Evolutionary conservation across 2,888 invertebrate species (phyloP).

Genomic region (Parthenolecanium corni): DNA sequence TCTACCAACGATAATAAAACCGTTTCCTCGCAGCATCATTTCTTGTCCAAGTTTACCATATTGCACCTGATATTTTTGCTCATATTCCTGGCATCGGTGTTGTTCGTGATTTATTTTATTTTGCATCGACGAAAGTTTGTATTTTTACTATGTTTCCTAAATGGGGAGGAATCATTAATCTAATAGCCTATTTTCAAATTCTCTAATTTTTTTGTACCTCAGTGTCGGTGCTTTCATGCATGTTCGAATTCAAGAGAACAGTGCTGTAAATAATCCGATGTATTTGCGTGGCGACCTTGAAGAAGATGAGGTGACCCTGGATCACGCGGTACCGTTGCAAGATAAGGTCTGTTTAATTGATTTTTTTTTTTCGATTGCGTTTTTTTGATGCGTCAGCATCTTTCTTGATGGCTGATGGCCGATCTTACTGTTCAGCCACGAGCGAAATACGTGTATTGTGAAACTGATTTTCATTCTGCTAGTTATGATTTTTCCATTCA

Average conservation of each 20-base stretch:
- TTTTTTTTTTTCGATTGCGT: not conserved
- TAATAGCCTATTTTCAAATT: too few species aligned
- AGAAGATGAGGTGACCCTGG: constrained; percentile 48
- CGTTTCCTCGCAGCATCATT: not conserved
- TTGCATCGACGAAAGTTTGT: constrained; percentile 22
- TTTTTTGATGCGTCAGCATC: not conserved
- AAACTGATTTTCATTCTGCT: too few species aligned
- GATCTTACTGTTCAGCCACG: too few species aligned
- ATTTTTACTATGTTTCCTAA: not conserved
- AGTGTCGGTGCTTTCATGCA: constrained; percentile 61
- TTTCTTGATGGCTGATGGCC: too few species aligned
- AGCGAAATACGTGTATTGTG: too few species aligned
- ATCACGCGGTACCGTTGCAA: constrained; percentile 32
- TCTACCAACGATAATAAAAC: not conserved
- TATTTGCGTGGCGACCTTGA: constrained; percentile 63
- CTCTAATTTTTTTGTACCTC: constrained; percentile 31
- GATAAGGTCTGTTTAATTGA: constrained; percentile 26
- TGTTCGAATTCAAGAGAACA: constrained; percentile 68
- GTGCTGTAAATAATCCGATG: constrained; percentile 78
- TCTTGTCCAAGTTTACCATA: not conserved
- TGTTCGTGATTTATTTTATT: constrained; percentile 5
- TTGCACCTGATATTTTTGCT: constrained; percentile 5
- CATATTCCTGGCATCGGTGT: not conserved
- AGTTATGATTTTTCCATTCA: too few species aligned
- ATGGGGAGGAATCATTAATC: constrained; percentile 1